These are phyloP conservation scores for Hedya salicella DNA, from an alignment of 2,888 invertebrate species.

Conservation along the genomic window DNA sequence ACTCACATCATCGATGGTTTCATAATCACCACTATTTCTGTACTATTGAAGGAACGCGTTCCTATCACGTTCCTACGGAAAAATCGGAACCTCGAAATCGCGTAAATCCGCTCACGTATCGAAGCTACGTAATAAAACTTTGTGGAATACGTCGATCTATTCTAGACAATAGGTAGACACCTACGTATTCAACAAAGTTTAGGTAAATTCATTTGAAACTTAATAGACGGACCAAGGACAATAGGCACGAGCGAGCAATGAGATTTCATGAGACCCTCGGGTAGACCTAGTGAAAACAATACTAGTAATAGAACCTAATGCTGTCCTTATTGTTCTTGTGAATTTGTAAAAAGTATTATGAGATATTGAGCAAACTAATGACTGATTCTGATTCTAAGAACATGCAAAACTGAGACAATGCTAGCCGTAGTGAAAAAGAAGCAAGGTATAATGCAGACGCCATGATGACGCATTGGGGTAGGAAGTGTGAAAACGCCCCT, in stretches of 20 bases:
- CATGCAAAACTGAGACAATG: too few species aligned
- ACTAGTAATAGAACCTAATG: too few species aligned
- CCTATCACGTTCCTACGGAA: constrained; percentile 5
- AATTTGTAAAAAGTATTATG: too few species aligned
- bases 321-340: too few species aligned
- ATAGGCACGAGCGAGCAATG: not conserved
- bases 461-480: too few species aligned
- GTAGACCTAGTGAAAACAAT: not conserved
- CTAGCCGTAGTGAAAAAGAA: too few species aligned
- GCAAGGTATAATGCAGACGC: too few species aligned
- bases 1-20: too few species aligned
- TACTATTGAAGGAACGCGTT: not conserved
- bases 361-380: too few species aligned
- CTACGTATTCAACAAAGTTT: not conserved
- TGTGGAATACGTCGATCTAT: constrained; percentile 6
- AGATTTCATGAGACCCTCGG: not conserved
- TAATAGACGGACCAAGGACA: not conserved
- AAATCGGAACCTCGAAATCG: not conserved
- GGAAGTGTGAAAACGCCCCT: too few species aligned
- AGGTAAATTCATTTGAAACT: not conserved
- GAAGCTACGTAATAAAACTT: constrained; percentile 16
- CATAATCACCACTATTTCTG: not conserved
- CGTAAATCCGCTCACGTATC: constrained; percentile 26
- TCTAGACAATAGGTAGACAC: constrained; percentile 12
- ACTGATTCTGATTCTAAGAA: too few species aligned